Evolutionary conservation across 2,797 vertebrate genomes (phyloP).

Genomic region (Thamnophis elegans): DNA sequence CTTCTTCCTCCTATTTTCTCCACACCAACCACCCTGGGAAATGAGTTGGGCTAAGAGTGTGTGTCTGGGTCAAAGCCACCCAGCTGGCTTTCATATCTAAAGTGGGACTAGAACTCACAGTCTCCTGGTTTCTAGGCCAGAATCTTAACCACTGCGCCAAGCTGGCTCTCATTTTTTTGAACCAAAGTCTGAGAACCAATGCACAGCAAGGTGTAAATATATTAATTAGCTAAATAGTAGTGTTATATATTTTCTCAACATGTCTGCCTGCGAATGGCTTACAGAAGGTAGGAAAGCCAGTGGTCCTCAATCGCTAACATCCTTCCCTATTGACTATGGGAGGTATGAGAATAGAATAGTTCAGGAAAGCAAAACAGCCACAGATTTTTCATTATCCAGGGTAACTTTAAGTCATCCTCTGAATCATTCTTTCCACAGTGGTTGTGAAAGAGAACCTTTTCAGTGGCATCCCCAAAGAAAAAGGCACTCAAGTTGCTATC

Average conservation of each 20-base stretch:
- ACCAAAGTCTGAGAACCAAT: not conserved
- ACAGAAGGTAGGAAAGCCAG: not conserved
- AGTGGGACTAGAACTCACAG: not conserved
- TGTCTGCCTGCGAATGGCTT: not conserved
- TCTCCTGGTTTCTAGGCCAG: not conserved
- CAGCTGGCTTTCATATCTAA: not conserved
- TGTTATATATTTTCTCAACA: not conserved
- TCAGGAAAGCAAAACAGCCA: not conserved
- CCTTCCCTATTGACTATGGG: not conserved
- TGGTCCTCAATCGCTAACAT: not conserved
- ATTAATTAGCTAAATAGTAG: not conserved
- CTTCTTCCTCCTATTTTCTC: not conserved
- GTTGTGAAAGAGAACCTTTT: not conserved
- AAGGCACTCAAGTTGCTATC: not conserved
- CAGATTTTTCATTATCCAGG: not conserved
- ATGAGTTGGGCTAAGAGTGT: not conserved
- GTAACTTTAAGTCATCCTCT: not conserved
- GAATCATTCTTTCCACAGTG: not conserved
- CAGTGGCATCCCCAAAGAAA: not conserved
- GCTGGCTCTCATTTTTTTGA: not conserved
- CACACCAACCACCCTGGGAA: not conserved
- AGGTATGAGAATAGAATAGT: not conserved
- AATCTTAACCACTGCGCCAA: not conserved
- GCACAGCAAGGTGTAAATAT: not conserved
- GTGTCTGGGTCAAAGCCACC: not conserved